A percentile compares a stretch with the other conserved stretches of the same genome.
Conservation (phyloP, 2,888 invertebrate genomes). For the Panzeria rudis region DNA sequence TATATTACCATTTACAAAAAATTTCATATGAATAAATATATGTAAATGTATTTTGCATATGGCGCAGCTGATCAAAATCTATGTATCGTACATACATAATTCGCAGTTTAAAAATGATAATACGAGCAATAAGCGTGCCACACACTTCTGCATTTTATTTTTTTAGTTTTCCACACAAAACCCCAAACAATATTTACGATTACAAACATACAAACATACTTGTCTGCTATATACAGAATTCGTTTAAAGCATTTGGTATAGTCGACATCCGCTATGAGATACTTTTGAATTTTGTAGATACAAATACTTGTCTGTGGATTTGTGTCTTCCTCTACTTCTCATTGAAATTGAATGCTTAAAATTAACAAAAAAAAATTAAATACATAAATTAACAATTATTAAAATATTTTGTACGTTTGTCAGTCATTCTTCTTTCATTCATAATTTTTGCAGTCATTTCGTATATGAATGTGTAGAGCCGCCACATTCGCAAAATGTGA, state of each 20-base stretch:
- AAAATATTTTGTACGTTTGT: constrained; percentile 31
- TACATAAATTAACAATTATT: not conserved
- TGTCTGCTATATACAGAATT: not conserved
- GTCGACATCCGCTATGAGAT: constrained; percentile 38
- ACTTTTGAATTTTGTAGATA: constrained; percentile 21
- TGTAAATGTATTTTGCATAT: constrained; percentile 7
- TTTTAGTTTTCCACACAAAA: not conserved
- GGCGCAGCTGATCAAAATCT: constrained; percentile 60
- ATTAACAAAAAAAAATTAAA: not conserved
- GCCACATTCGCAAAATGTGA: constrained; percentile 39
- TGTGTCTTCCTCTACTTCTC: constrained; percentile 18
- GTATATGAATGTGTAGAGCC: constrained; percentile 49
- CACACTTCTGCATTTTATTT: constrained; percentile 23
- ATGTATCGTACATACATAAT: constrained; percentile 40
- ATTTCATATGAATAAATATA: constrained; percentile 1
- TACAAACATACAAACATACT: not conserved
- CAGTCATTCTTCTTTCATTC: constrained; percentile 29
- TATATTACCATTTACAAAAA: not conserved
- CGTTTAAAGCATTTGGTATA: too few relatives aligned
- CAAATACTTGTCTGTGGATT: not conserved
- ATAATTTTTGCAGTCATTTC: constrained; percentile 38
- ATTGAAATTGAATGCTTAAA: constrained; percentile 17
- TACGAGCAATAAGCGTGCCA: constrained; percentile 54
- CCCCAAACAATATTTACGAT: not conserved
- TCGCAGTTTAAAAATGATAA: constrained; percentile 48